Conservation (phyloP, 1,140 invertebrate species). For the Marisa cornuarietis region DNA sequence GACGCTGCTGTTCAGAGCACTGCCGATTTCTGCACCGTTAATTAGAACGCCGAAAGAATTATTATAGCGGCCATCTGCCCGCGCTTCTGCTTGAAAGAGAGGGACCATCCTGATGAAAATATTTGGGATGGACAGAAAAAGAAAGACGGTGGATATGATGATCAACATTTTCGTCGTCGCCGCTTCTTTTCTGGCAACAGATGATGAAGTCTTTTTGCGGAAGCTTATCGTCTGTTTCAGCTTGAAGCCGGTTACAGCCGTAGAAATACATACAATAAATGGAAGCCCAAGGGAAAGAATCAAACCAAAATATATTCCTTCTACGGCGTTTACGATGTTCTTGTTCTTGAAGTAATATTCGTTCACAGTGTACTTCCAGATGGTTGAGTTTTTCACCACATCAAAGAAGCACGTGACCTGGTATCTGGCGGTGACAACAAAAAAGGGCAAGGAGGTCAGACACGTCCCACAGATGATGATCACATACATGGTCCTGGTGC, state of each 20-base stretch:
- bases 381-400: neutral
- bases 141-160: slow-evolving; percentile 1
- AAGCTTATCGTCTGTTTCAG: slow-evolving; percentile 6
- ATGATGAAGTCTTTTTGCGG: neutral
- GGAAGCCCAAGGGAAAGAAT: neutral
- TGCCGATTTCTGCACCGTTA: neutral
- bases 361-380: neutral
- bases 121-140: slow-evolving; percentile 3
- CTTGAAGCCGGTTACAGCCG: neutral
- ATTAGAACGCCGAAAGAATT: slow-evolving; percentile 2
- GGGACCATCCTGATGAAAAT: neutral
- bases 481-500: slow-evolving; percentile 2
- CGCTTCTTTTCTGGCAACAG: neutral
- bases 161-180: neutral
- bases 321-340: neutral
- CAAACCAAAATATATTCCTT: neutral
- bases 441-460: neutral
- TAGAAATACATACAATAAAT: neutral
- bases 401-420: slow-evolving; percentile 4
- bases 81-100: neutral
- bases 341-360: slow-evolving; percentile 8
- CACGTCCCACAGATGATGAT: neutral
- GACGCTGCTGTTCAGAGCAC: slow-evolving; percentile 7
- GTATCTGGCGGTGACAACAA: neutral
- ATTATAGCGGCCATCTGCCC: neutral